Evolutionary conservation across 1,140 invertebrate genomes (phyloP).

Genomic region (Cydia amplana): DNA sequence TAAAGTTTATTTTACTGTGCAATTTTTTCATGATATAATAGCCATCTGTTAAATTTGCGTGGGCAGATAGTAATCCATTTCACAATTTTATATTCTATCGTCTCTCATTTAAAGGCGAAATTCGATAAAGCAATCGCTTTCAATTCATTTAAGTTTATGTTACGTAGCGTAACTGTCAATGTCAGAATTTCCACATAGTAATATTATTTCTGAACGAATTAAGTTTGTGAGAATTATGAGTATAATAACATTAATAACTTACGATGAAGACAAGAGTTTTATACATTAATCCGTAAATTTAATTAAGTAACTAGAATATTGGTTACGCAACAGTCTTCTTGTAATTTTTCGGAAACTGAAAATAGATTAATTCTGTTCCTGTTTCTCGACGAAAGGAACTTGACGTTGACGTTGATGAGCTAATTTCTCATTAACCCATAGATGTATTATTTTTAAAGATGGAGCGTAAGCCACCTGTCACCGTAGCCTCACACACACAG

Average conservation of each 20-base stretch:
- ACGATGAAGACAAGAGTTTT: no score
- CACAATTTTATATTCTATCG: neutral
- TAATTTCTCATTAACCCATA: no score
- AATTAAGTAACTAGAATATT: no score
- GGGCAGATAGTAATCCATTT: neutral
- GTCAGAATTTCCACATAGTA: neutral
- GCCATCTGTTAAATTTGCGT: slow-evolving; percentile 10
- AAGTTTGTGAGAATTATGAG: no score
- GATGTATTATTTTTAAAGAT: no score
- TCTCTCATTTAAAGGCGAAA: neutral
- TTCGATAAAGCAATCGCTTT: neutral
- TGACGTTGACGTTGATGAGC: neutral
- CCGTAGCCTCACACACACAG: no score
- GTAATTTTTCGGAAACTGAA: neutral
- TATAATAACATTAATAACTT: no score
- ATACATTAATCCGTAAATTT: no score
- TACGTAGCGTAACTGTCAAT: slow-evolving; percentile 1
- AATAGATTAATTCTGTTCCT: neutral
- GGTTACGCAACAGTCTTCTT: no score
- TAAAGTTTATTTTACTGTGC: neutral
- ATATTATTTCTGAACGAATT: slow-evolving; percentile 14
- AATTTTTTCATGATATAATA: neutral
- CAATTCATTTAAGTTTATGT: neutral
- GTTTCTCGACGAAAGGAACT: neutral
- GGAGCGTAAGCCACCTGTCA: no score